Evolutionary conservation across 2,113 vertebrate genomes (phyloP).

Genomic region (Chauna torquata): DNA sequence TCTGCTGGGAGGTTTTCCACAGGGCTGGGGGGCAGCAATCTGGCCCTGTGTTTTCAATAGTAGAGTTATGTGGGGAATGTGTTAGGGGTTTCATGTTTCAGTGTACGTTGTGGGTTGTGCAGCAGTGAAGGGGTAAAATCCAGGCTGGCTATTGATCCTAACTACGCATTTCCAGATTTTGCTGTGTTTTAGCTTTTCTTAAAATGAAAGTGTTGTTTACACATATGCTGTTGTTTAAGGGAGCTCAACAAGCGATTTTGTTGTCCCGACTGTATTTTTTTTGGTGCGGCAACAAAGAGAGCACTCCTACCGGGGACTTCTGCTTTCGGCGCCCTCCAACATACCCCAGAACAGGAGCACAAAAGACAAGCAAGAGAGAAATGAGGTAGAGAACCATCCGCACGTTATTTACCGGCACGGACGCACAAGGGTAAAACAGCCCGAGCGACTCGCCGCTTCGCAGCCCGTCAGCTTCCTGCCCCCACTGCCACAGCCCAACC

Average conservation of each 20-base stretch:
- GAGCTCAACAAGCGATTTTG: background rate
- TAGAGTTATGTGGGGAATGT: conserved; percentile 61
- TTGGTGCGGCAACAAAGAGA: background rate
- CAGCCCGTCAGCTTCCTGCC: background rate
- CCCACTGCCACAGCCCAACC: rapidly evolving
- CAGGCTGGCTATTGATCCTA: background rate
- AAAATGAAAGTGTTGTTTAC: background rate
- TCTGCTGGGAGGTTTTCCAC: background rate
- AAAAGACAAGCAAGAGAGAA: background rate
- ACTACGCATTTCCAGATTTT: background rate
- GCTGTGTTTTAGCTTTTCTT: background rate
- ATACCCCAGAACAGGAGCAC: background rate
- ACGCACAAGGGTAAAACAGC: rapidly evolving
- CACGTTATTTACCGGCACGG: background rate
- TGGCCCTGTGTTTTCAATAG: conserved; percentile 35
- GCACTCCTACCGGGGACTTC: background rate
- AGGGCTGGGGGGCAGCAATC: conserved; percentile 3
- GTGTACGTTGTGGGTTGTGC: background rate
- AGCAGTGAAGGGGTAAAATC: background rate
- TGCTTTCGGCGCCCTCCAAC: background rate
- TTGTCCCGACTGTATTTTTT: background rate
- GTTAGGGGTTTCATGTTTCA: conserved; percentile 59
- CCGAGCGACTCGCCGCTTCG: background rate
- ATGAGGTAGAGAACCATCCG: rapidly evolving
- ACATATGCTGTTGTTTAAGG: background rate